A percentile compares a stretch with the other conserved stretches of the same genome.
phyloP scores from a whole-genome alignment of 2,113 vertebrate genomes.

The Ranitomeya imitator region DNA sequence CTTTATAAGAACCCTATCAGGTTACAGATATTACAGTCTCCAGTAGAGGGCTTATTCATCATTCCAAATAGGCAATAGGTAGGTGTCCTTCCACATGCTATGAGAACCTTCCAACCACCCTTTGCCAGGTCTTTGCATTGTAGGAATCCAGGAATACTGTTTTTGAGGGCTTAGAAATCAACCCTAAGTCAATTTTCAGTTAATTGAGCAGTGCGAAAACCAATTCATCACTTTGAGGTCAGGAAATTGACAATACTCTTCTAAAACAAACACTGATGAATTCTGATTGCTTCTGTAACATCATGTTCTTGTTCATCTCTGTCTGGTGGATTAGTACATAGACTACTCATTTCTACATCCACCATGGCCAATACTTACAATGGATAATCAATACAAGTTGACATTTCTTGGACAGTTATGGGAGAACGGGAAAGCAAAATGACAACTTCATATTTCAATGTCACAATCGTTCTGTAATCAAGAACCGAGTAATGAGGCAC shows the following conservation, averaged over 20 bases:
- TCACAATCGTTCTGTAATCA: background rate
- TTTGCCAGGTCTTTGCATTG: too few relatives aligned
- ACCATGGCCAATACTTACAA: background rate
- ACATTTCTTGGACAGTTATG: conserved; percentile 9
- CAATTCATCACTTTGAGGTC: background rate
- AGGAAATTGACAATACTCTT: background rate
- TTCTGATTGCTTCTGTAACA: background rate
- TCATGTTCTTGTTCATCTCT: background rate
- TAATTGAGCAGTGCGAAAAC: background rate
- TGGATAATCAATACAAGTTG: background rate
- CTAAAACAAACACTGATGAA: background rate
- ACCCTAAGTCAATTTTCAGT: background rate
- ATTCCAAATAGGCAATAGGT: too few relatives aligned
- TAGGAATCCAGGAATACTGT: background rate
- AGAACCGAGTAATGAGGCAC: background rate
- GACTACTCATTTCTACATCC: background rate
- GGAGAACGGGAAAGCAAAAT: background rate
- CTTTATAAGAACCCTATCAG: too few relatives aligned
- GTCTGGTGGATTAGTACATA: background rate
- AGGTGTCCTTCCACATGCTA: too few relatives aligned
- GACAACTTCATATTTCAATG: background rate
- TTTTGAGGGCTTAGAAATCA: background rate
- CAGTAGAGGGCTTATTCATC: too few relatives aligned
- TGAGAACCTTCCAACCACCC: too few relatives aligned
- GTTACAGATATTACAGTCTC: too few relatives aligned